Evolutionary conservation across 1,140 invertebrate genomes (phyloP).

Genomic region (Calephelis virginiensis): DNA sequence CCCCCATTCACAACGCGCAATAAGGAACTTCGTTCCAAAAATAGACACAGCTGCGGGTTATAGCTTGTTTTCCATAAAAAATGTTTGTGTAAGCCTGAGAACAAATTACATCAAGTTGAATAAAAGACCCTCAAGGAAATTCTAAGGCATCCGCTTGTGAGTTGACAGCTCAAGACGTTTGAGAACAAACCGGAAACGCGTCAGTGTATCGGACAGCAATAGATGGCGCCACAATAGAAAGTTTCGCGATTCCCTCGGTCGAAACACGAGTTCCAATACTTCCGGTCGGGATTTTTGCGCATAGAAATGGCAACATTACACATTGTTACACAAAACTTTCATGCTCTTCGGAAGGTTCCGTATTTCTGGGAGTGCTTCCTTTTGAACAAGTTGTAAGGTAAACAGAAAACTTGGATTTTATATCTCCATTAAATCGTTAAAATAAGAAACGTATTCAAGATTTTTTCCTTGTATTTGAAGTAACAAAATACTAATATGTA

Average conservation of each 20-base stretch:
- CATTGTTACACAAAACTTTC: conserved; percentile 75
- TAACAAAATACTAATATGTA: no score
- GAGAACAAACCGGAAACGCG: conserved; percentile 71
- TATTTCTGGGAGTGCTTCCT: conserved; percentile 54
- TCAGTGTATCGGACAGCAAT: conserved; percentile 69
- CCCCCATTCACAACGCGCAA: no score
- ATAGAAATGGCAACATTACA: conserved; percentile 76
- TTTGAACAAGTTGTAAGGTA: conserved; percentile 53
- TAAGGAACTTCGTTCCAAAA: no score
- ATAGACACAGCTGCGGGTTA: no score
- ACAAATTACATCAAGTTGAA: conserved; percentile 39
- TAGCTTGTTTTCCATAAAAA: neutral
- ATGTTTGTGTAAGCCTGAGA: conserved; percentile 20
- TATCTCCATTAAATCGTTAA: conserved; percentile 34
- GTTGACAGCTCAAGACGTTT: conserved; percentile 71
- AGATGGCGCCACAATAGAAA: conserved; percentile 73
- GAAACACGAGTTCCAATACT: conserved; percentile 47
- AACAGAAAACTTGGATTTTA: conserved; percentile 52
- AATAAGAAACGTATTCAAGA: conserved; percentile 20
- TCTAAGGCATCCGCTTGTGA: conserved; percentile 54
- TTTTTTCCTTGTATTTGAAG: neutral
- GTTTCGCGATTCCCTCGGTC: conserved; percentile 48
- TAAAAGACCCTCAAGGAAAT: conserved; percentile 71
- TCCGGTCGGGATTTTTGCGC: conserved; percentile 66
- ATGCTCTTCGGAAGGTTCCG: conserved; percentile 52